Conservation (phyloP, 1,140 invertebrate genomes). For the Rhopalosiphum padi region DNA sequence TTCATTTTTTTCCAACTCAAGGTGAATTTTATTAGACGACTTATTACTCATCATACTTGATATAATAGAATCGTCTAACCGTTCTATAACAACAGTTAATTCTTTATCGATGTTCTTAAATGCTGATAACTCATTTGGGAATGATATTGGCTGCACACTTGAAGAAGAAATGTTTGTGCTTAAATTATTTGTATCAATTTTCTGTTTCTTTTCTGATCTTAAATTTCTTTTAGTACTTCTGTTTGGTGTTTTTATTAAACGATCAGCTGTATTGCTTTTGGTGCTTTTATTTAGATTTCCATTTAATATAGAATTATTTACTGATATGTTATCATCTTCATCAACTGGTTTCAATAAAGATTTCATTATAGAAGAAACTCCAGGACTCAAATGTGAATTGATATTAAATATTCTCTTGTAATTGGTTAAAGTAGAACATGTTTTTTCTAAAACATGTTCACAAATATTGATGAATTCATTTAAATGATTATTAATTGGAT, state of each 20-base stretch:
- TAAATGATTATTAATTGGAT: not conserved
- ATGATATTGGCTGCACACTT: not conserved
- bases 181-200: not conserved
- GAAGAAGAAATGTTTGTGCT: not conserved
- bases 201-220: not conserved
- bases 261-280: not conserved
- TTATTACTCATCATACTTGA: not conserved
- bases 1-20: not conserved
- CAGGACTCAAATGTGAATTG: slow-evolving; percentile 25
- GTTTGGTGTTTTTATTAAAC: not conserved
- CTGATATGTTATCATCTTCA: not conserved
- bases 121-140: accelerated
- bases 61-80: slow-evolving; percentile 1
- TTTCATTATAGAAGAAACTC: slow-evolving; percentile 41
- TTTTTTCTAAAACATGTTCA: slow-evolving; percentile 35
- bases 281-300: not conserved
- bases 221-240: not conserved
- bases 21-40: not conserved
- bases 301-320: not conserved
- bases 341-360: slow-evolving; percentile 6
- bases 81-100: not conserved
- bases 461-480: not conserved
- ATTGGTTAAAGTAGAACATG: slow-evolving; percentile 30
- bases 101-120: too few relatives aligned
- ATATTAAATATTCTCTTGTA: slow-evolving; percentile 41